Percentiles rank a stretch among this genome's conserved stretches.
These are phyloP conservation scores for Stenoptilia bipunctidactyla DNA, from an alignment of 2,888 invertebrate genomes.

Conservation along the genomic window DNA sequence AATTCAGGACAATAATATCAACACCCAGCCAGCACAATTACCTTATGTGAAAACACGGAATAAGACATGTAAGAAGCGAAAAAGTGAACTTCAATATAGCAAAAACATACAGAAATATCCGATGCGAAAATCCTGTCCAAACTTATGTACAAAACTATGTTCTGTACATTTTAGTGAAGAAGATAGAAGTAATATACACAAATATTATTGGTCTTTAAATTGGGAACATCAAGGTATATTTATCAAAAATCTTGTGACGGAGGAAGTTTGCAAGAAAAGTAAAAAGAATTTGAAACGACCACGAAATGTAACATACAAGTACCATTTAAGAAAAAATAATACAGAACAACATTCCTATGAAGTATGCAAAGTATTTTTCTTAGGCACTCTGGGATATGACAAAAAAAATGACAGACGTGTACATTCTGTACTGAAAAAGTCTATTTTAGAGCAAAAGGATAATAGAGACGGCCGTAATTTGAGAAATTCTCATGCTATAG, in stretches of 20 bases:
- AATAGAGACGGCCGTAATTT: slow-evolving; percentile 11
- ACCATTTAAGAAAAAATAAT: slow-evolving; percentile 1
- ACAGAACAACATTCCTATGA: slow-evolving; percentile 8
- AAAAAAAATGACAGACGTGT: slow-evolving; percentile 8
- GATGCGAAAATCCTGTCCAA: slow-evolving; percentile 7
- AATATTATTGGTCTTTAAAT: slow-evolving; percentile 9
- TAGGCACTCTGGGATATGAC: slow-evolving; percentile 9
- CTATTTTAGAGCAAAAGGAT: slow-evolving; percentile 10
- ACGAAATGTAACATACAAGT: slow-evolving; percentile 8
- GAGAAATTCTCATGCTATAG: too few relatives aligned
- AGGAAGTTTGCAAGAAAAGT: too few relatives aligned
- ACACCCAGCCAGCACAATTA: slow-evolving; percentile 2
- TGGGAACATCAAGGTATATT: slow-evolving; percentile 9
- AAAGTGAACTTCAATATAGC: slow-evolving; percentile 1
- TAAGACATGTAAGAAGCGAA: slow-evolving; percentile 4
- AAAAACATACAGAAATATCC: slow-evolving; percentile 9
- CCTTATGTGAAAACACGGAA: slow-evolving; percentile 5
- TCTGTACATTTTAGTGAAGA: slow-evolving; percentile 8
- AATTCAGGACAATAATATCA: slow-evolving; percentile 4
- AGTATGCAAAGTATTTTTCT: slow-evolving; percentile 11
- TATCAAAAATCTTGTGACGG: too few relatives aligned
- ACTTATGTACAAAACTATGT: neutral
- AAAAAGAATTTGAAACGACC: slow-evolving; percentile 7
- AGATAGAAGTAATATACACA: slow-evolving; percentile 3
- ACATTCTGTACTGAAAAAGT: slow-evolving; percentile 9